These are phyloP conservation scores for Novumbra hubbsi DNA, from an alignment of 2,797 vertebrate genomes.

Conservation along the genomic window DNA sequence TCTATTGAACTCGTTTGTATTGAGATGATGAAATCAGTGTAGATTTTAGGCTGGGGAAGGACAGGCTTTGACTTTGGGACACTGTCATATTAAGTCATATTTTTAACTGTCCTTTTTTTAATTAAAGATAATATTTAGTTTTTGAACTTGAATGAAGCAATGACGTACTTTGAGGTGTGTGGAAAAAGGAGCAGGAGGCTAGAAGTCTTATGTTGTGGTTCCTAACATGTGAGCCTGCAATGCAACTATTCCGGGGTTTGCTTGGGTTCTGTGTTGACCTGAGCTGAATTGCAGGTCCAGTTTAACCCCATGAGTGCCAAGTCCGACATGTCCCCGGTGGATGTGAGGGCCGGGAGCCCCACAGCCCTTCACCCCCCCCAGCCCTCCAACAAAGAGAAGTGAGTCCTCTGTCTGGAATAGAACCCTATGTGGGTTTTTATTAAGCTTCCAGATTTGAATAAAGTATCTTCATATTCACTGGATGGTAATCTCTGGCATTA, in stretches of 20 bases:
- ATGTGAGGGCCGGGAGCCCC: conserved; percentile 43
- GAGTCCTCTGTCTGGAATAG: conserved; percentile 36
- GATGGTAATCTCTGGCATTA: neutral
- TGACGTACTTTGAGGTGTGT: neutral
- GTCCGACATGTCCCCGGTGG: conserved; percentile 43
- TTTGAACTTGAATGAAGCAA: neutral
- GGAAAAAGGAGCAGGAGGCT: neutral
- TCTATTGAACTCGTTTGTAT: neutral
- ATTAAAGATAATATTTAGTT: no score
- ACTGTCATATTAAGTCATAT: no score
- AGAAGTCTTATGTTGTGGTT: neutral
- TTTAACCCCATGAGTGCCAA: conserved; percentile 75
- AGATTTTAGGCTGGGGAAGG: neutral
- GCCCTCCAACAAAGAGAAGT: conserved; percentile 78
- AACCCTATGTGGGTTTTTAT: no score
- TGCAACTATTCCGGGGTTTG: neutral
- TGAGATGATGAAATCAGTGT: neutral
- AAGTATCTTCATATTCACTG: neutral
- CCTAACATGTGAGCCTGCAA: neutral
- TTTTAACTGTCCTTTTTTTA: no score
- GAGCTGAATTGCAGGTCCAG: conserved; percentile 69
- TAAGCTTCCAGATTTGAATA: neutral
- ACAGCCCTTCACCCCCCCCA: conserved; percentile 43
- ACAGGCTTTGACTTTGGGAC: neutral
- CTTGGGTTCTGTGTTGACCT: conserved; percentile 10